Evolutionary conservation across 1,140 invertebrate species (phyloP), one percentile per base, ranked within the genome.

Genomic region (Venturia canescens): DNA sequence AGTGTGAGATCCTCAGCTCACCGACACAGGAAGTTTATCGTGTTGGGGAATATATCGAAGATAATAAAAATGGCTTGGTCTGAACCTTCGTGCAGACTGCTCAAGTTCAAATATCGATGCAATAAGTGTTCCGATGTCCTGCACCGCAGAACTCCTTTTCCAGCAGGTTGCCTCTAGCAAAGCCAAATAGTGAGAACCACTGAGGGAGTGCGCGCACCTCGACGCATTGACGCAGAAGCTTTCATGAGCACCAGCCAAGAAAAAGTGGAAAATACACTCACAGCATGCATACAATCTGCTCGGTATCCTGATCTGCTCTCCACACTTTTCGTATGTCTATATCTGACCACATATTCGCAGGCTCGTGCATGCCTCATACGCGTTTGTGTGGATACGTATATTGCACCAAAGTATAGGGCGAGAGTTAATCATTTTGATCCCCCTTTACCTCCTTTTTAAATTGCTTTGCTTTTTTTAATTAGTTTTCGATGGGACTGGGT

Each of bases 71-170:
- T 76, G 50, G 50, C 50, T 31, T 76, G 50, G 74, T 53, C 74
- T 18, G 63, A 76, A 53, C 53, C 74, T 76, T 38, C 53, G 53
- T 76, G 72, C 72, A 50, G 29, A 5, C 27, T n/a, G 74, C 74
- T 76, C 53, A 76, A 53, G 74, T 76, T 53, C 38, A 53, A 53
- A 76, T 76, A 76, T 76, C 74, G 74, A 76, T 76, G 60, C 74
- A 76, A 76, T 76, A 76, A 76, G 63, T 76, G 74, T 29, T 29
- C 50, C 31, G 44, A 18, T 76, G 53, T 53, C 26, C 74, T 9
- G 27, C 27, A 53, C 26, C 53, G 29, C 26, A 69, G 66, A 69
- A 29, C 60, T 27, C 23, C 60, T 27, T 53, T 15, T 29, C 44
- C 44, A 74, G 71, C 57, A 23, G 38, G 44, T 74, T 27, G 66